Conservation (phyloP, 1,140 invertebrate species). For the Macrotrachela quadricornifera region DNA sequence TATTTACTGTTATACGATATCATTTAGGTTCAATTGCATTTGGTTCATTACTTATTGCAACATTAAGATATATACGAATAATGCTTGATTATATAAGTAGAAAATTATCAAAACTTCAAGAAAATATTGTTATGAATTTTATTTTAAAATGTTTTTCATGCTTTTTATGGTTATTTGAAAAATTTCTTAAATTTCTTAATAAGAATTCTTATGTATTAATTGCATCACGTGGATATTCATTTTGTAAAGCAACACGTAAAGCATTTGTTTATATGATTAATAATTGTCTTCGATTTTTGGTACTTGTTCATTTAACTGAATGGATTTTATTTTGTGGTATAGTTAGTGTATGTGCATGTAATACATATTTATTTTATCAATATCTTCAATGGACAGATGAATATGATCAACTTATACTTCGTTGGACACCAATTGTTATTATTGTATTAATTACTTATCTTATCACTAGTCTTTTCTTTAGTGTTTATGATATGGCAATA, state of each 20-base stretch:
- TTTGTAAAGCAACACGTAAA: slow-evolving; percentile 42
- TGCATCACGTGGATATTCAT: slow-evolving; percentile 49
- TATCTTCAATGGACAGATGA: not conserved
- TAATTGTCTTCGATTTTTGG: not conserved
- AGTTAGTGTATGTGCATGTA: not conserved
- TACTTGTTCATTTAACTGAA: not conserved
- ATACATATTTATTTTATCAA: not conserved
- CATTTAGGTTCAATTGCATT: slow-evolving; percentile 7
- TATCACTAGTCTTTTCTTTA: no score
- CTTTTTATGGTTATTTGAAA: no score
- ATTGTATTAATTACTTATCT: no score
- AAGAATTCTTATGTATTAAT: slow-evolving; percentile 11
- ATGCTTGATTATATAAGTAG: not conserved
- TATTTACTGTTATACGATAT: slow-evolving; percentile 1
- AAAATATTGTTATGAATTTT: no score
- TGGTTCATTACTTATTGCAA: slow-evolving; percentile 4
- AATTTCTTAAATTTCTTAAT: no score
- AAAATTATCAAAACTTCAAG: no score
- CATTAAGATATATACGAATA: not conserved
- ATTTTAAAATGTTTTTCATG: no score
- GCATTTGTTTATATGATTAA: slow-evolving; percentile 26
- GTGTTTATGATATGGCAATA: no score
- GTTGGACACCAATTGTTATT: no score
- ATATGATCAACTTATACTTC: no score
- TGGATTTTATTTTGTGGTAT: not conserved